Conservation (phyloP, 2,797 vertebrate genomes). For the Brachyalestes nurse region DNA sequence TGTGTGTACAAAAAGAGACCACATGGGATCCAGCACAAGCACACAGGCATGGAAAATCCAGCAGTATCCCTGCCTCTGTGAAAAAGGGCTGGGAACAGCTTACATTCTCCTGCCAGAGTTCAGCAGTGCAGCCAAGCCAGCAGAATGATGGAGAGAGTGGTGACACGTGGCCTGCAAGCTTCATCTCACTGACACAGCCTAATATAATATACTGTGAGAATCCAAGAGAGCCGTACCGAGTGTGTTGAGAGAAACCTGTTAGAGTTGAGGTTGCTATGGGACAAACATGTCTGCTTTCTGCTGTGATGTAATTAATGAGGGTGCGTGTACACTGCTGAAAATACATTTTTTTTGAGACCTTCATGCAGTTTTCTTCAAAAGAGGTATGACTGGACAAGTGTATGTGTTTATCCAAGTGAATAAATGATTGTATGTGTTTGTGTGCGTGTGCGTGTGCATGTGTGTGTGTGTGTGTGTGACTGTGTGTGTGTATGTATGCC, state of each 20-base stretch:
- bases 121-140: conserved; percentile 44
- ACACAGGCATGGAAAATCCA: conserved; percentile 34
- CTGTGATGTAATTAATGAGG: conserved; percentile 12
- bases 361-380: not conserved
- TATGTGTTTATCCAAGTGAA: conserved; percentile 25
- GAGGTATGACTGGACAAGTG: not conserved
- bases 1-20: conserved; percentile 20
- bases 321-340: not conserved
- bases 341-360: not conserved
- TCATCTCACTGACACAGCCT: conserved; percentile 36
- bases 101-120: conserved; percentile 49
- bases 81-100: conserved; percentile 39
- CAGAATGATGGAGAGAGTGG: conserved; percentile 47
- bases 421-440: not conserved
- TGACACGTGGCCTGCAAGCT: conserved; percentile 35
- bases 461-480: conserved; percentile 23
- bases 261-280: not conserved
- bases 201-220: conserved; percentile 31
- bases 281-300: conserved; percentile 22
- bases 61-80: conserved; percentile 29
- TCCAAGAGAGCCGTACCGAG: not conserved
- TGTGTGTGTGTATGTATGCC: conserved; percentile 48
- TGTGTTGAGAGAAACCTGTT: conserved; percentile 32
- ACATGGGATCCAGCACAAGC: conserved; percentile 18
- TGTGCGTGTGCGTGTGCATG: conserved; percentile 46